A percentile compares a stretch with the other conserved stretches of the same genome.
Conservation (phyloP, 2,888 invertebrate species). For the Agrotis ipsilon region DNA sequence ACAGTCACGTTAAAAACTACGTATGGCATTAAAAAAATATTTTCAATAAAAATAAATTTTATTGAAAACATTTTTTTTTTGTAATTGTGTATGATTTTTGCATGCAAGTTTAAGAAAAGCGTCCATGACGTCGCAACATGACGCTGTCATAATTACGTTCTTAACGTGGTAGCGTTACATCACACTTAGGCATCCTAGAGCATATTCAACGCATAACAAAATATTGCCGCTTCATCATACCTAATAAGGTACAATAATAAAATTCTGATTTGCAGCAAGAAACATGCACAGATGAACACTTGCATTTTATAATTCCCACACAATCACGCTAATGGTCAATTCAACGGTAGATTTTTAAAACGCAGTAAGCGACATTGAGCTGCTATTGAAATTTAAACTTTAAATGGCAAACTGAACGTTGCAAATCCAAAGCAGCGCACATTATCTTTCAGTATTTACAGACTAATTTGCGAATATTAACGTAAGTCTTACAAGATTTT, state of each 20-base stretch:
- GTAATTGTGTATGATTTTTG: too few relatives aligned
- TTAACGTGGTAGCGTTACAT: background rate
- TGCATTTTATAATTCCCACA: constrained; percentile 45
- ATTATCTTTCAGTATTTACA: too few relatives aligned
- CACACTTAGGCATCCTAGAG: background rate
- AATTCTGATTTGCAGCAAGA: constrained; percentile 23
- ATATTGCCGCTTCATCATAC: constrained; percentile 30
- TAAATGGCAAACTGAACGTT: background rate
- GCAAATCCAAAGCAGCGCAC: background rate
- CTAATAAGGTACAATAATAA: constrained; percentile 15
- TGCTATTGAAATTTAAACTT: background rate
- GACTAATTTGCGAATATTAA: constrained; percentile 5
- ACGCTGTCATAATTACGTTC: too few relatives aligned
- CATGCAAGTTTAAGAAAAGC: too few relatives aligned
- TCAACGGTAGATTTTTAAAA: background rate
- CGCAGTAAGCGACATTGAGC: background rate
- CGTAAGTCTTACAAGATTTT: constrained; percentile 7
- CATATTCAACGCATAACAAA: background rate
- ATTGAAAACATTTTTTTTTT: too few relatives aligned
- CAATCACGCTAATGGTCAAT: background rate
- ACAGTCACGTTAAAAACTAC: too few relatives aligned
- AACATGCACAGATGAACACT: constrained; percentile 3
- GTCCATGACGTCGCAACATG: too few relatives aligned
- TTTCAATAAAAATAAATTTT: too few relatives aligned
- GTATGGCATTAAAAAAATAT: too few relatives aligned